Conservation (phyloP, 2,888 invertebrate genomes). For the Marasmarcha lunaedactyla region DNA sequence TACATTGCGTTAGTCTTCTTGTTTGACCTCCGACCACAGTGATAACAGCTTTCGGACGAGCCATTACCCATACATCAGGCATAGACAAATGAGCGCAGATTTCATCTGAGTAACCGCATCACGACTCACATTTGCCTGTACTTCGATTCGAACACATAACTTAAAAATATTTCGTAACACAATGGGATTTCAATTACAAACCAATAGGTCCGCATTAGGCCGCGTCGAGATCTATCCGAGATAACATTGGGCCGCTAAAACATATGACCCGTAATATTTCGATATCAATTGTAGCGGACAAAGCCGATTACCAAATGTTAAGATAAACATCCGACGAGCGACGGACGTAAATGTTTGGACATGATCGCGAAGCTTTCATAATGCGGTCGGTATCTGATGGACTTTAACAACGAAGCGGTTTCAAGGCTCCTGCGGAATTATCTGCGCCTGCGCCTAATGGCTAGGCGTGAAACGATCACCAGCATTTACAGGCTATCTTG, state of each 20-base stretch:
- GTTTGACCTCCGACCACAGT: no score
- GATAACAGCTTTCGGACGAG: no score
- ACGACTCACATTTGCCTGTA: neutral
- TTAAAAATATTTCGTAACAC: neutral
- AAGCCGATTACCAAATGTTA: neutral
- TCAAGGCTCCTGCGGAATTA: neutral
- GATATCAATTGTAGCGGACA: neutral
- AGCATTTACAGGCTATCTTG: neutral
- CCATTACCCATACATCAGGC: no score
- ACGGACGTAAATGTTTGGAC: neutral
- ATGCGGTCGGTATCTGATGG: neutral
- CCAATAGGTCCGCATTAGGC: conserved; percentile 1
- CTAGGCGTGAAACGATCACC: neutral
- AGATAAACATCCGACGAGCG: neutral
- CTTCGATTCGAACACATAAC: neutral
- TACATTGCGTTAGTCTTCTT: no score
- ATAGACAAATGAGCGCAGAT: neutral
- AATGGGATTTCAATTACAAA: conserved; percentile 1
- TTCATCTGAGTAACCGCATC: neutral
- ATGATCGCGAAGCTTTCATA: neutral
- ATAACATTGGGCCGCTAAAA: neutral
- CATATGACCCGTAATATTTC: conserved; percentile 1
- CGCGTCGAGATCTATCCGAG: neutral
- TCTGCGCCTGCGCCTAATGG: neutral
- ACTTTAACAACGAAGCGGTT: neutral